Evolutionary conservation across 2,797 vertebrate genomes (phyloP).

Genomic region (Bucorvus abyssinicus): DNA sequence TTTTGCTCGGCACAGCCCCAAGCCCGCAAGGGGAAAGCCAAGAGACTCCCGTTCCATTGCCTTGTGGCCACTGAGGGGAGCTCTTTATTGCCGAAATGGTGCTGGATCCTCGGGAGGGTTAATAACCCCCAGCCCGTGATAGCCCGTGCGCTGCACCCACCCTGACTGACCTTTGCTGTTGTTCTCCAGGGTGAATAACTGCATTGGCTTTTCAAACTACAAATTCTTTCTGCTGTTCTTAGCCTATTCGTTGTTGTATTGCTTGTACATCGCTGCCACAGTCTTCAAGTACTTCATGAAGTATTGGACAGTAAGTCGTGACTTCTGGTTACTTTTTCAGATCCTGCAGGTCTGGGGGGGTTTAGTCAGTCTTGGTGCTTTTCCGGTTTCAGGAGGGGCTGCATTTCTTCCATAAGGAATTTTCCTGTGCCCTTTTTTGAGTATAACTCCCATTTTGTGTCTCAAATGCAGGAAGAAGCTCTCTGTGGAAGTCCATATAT

Average conservation of each 20-base stretch:
- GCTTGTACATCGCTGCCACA: conserved; percentile 89
- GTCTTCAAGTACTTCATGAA: conserved; percentile 96
- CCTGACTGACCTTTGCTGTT: conserved; percentile 60
- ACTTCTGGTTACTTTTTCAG: background rate
- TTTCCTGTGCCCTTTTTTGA: background rate
- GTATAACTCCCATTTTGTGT: accelerated
- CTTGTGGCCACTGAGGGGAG: background rate
- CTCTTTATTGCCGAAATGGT: background rate
- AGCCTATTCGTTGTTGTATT: conserved; percentile 94
- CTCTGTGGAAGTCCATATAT: background rate
- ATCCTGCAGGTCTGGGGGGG: background rate
- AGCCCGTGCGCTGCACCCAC: background rate
- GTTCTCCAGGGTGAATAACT: conserved; percentile 95
- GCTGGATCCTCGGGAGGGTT: background rate
- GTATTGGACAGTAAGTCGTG: conserved; percentile 93
- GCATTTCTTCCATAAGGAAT: background rate
- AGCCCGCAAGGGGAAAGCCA: background rate
- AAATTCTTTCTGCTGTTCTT: conserved; percentile 98
- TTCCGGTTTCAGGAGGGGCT: background rate
- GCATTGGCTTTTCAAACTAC: conserved; percentile 98
- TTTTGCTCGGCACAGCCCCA: background rate
- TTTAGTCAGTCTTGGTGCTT: background rate
- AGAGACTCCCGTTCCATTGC: background rate
- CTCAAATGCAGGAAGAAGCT: background rate
- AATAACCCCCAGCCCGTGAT: accelerated